phyloP scores from a whole-genome alignment of 2,113 vertebrate species.

The Zosterops lateralis region DNA sequence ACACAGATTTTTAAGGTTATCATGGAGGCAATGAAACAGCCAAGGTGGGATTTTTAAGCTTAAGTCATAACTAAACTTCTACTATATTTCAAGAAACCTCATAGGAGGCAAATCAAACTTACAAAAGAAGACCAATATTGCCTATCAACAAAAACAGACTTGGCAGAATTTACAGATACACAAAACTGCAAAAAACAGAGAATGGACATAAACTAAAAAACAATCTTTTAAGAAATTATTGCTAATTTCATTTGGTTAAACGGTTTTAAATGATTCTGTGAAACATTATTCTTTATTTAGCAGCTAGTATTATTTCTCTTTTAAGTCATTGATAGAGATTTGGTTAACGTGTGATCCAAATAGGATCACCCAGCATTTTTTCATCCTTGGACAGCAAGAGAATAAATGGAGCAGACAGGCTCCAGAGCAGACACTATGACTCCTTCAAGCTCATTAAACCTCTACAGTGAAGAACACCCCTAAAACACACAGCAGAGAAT shows the following conservation, averaged over 20 bases:
- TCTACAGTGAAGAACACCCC: not conserved
- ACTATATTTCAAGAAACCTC: not conserved
- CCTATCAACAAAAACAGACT: not conserved
- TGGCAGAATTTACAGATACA: not conserved
- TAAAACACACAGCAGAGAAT: not conserved
- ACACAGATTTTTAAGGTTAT: not conserved
- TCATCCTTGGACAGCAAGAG: not conserved
- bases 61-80: not conserved
- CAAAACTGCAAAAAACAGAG: not conserved
- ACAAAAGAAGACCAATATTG: not conserved
- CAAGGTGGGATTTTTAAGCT: not conserved
- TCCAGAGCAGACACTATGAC: not conserved
- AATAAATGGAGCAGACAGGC: not conserved
- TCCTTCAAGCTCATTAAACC: not conserved
- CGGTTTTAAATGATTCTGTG: not conserved
- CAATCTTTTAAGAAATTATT: not conserved
- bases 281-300: not conserved
- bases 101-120: constrained; percentile 4
- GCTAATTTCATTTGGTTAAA: not conserved
- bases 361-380: not conserved
- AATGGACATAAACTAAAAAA: not conserved
- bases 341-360: not conserved
- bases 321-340: not conserved
- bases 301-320: not conserved
- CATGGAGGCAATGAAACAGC: not conserved